A percentile compares a stretch with the other conserved stretches of the same genome.
phyloP scores from a whole-genome alignment of 2,797 vertebrate genomes.

The Spheniscus humboldti region DNA sequence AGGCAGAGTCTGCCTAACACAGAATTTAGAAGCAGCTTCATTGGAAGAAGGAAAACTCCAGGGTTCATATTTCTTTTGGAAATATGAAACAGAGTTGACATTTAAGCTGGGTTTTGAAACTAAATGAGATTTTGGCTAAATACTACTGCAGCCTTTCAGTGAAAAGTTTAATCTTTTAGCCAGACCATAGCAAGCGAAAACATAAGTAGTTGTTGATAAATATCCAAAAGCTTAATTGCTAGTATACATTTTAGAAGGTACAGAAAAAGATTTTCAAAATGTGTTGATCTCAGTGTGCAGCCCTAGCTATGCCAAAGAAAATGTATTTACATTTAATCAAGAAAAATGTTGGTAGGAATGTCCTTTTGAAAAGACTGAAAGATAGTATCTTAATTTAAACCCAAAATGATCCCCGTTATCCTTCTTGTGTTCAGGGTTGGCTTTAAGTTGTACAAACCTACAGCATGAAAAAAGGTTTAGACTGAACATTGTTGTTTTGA shows the following conservation, averaged over 20 bases:
- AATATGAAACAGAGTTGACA: background rate
- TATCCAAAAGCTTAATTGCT: constrained; percentile 36
- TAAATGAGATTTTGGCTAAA: constrained; percentile 22
- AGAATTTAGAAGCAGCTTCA: background rate
- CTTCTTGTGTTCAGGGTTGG: background rate
- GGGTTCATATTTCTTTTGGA: constrained; percentile 11
- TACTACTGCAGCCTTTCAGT: background rate
- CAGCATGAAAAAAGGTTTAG: background rate
- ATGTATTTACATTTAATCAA: constrained; percentile 31
- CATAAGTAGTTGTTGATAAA: constrained; percentile 36
- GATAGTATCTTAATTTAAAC: constrained; percentile 6
- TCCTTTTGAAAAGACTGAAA: background rate
- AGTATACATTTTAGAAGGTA: constrained; percentile 5
- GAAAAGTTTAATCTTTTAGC: constrained; percentile 1
- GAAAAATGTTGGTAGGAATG: background rate
- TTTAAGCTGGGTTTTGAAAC: constrained; percentile 24
- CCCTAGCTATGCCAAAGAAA: constrained; percentile 13
- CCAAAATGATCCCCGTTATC: background rate
- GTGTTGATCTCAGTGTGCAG: constrained; percentile 8
- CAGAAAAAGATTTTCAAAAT: background rate
- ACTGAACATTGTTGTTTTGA: background rate
- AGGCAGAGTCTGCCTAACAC: background rate
- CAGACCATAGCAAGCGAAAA: constrained; percentile 23
- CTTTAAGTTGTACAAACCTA: background rate
- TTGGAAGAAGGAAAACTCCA: background rate